A percentile compares a stretch with the other conserved stretches of the same genome.
phyloP scores from a whole-genome alignment of 2,113 vertebrate species.

The Pycnonotus jocosus region DNA sequence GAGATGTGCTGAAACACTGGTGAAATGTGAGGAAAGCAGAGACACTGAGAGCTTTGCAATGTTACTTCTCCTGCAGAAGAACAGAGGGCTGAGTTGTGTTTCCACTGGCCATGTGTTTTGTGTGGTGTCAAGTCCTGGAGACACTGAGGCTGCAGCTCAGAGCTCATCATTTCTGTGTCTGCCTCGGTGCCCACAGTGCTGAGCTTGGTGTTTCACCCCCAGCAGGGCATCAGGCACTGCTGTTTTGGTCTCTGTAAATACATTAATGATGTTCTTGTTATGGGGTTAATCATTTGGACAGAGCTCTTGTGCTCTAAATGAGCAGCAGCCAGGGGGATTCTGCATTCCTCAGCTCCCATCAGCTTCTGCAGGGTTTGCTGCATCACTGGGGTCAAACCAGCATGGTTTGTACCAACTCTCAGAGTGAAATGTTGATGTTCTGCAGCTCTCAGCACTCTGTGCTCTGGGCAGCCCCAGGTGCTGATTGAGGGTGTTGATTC shows the following conservation, averaged over 20 bases:
- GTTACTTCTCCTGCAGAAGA: not conserved
- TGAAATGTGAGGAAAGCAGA: not conserved
- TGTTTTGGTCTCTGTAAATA: not conserved
- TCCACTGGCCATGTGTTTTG: not conserved
- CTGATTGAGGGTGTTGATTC: not conserved
- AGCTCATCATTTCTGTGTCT: accelerated
- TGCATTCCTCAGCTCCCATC: not conserved
- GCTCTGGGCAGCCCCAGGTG: not conserved
- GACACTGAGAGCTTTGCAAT: not conserved
- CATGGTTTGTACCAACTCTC: not conserved
- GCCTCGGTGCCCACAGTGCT: not conserved
- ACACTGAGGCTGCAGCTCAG: not conserved
- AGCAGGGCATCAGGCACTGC: not conserved
- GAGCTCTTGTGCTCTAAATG: not conserved
- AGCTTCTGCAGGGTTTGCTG: not conserved
- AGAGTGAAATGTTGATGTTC: not conserved
- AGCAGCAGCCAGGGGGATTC: not conserved
- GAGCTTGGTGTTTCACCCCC: not conserved
- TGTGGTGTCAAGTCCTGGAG: not conserved
- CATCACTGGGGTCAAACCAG: not conserved
- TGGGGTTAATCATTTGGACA: not conserved
- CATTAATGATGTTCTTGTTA: not conserved
- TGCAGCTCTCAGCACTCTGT: not conserved
- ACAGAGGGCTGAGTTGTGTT: not conserved
- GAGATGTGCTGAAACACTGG: not conserved